Evolutionary conservation across 2,888 invertebrate genomes (phyloP).

Genomic region (Adineta ricciae): DNA sequence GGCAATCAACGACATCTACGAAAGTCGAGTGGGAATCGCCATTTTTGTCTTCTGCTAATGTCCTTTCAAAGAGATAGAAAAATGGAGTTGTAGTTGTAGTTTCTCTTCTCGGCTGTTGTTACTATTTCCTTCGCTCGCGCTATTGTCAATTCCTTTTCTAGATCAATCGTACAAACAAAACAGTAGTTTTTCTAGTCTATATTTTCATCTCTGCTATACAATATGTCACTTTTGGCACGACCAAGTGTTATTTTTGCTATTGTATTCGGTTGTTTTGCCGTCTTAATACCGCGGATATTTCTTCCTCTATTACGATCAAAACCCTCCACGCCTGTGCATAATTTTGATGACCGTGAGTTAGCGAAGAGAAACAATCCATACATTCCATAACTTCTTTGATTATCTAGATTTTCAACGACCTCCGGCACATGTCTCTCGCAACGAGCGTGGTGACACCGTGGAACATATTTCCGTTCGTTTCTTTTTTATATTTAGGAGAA

Average conservation of each 20-base stretch:
- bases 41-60: not conserved
- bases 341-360: not conserved
- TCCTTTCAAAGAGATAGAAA: not conserved
- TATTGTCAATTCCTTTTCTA: not conserved
- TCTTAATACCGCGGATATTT: conserved; percentile 31
- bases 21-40: not conserved
- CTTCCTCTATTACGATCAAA: conserved; percentile 26
- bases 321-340: not conserved
- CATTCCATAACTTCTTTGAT: not conserved
- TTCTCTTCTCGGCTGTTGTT: not conserved
- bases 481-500: no score
- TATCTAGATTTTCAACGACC: not conserved
- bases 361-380: no score
- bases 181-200: not conserved
- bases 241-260: conserved; percentile 31
- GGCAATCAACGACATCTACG: not conserved
- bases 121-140: no score
- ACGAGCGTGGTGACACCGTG: not conserved
- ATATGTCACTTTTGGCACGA: conserved; percentile 20
- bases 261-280: conserved; percentile 28
- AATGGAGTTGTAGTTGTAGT: not conserved
- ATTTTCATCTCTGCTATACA: not conserved
- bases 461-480: not conserved
- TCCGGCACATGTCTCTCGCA: not conserved
- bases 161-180: not conserved